A percentile compares a stretch with the other conserved stretches of the same genome.
These are phyloP conservation scores for Pegea sp. DNA, from an alignment of 23 tunicate genomes.

Conservation along the genomic window DNA sequence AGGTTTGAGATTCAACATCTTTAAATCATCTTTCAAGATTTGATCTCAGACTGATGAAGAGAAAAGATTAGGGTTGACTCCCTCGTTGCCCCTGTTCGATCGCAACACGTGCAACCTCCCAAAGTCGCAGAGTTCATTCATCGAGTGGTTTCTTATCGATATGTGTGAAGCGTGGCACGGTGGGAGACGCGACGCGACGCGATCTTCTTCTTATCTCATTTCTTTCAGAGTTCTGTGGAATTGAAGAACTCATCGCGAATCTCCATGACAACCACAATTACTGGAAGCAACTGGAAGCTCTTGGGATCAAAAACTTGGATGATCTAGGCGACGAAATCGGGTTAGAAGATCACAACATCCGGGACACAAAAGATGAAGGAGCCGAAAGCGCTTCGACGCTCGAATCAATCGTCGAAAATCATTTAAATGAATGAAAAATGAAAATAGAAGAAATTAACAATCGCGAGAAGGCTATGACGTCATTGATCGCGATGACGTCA, in stretches of 20 bases:
- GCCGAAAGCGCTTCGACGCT: too few relatives aligned
- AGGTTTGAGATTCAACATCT: slow-evolving; percentile 9
- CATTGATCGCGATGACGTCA: too few relatives aligned
- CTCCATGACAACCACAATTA: slow-evolving; percentile 27
- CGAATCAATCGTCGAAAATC: too few relatives aligned
- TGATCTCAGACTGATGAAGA: slow-evolving; percentile 49
- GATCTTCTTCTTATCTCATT: too few relatives aligned
- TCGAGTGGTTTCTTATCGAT: slow-evolving; percentile 54
- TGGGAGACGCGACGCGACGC: too few relatives aligned
- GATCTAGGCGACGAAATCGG: slow-evolving; percentile 17
- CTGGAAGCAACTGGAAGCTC: slow-evolving; percentile 21
- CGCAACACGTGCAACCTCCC: slow-evolving; percentile 54
- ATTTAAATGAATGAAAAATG: too few relatives aligned
- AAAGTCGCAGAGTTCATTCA: slow-evolving; percentile 54
- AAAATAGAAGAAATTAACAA: too few relatives aligned
- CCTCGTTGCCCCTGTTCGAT: slow-evolving; percentile 55
- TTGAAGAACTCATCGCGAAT: slow-evolving; percentile 27
- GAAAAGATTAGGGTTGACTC: slow-evolving; percentile 23
- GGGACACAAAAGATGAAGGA: too few relatives aligned
- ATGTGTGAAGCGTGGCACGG: slow-evolving; percentile 90
- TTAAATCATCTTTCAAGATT: neutral
- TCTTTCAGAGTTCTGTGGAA: slow-evolving; percentile 54
- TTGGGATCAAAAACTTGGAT: slow-evolving; percentile 22
- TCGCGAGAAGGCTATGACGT: too few relatives aligned
- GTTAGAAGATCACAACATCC: neutral